Evolutionary conservation across 2,888 invertebrate genomes (phyloP), one percentile per base, ranked within the genome.

Genomic region (Octonoba sinensis): DNA sequence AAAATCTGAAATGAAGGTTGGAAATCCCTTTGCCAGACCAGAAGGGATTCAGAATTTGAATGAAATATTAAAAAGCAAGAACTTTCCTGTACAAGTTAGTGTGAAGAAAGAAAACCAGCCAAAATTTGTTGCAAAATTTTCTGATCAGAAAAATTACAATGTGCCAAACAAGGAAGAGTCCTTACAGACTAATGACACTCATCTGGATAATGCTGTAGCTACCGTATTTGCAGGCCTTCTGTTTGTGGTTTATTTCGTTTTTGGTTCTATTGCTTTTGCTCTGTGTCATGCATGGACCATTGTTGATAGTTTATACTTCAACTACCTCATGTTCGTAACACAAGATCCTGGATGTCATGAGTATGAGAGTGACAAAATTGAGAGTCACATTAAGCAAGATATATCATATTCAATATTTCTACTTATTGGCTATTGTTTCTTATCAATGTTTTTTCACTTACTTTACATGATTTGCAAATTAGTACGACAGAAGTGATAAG

Each of bases 321-420:
- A 60, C 24, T 79, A 57, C 66, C 36, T 81, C 47, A 83, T 83
- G 83, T 62, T 83, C 15, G n/a, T 47, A 3, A 76, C 83, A 3
- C n/a, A 71, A 11, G 83, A 76, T 20, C 74, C 79, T 1, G 72
- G 70, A 3, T 66, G 76, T 54, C 49, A 64, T 12, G 83, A 78
- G 18, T 46, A 65, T 1, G 66, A 65, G 11, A 49, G 56, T 11
- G 72, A 65, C 18, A 49, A 36, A 4, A 6, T 60, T 4, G 74
- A 70, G 54, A 65, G 65, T 3, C 22, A 44, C 2, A 54, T 73
- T n/a, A 70, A 59, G 22, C 36, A 69, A 20, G 65, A 83, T 27
- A 1, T 70, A 20, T 36, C 4, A 4, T 74, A 69, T 44, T 44
- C 67, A 16, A 11, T 64, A 11, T 74, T 59, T 47, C 36, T 73